These are phyloP conservation scores for Thymelicus acteon DNA, from an alignment of 2,888 invertebrate species.

Conservation along the genomic window DNA sequence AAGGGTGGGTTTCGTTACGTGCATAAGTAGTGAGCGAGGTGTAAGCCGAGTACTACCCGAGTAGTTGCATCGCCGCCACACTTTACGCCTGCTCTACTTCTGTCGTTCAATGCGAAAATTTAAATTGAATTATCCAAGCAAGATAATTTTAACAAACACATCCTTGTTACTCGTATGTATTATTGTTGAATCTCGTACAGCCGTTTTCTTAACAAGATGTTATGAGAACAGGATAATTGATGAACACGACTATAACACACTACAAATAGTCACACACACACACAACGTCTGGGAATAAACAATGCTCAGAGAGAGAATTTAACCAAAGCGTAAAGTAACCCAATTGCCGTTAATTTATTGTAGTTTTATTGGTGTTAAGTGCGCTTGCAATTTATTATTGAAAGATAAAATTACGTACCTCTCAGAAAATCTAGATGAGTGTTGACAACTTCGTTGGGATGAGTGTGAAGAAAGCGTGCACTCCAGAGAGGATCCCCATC, in stretches of 20 bases:
- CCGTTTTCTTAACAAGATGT: no score
- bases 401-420: conserved; percentile 71
- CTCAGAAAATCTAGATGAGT: conserved; percentile 93
- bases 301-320: no score
- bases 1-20: conserved; percentile 32
- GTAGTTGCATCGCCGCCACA: conserved; percentile 30
- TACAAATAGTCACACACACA: no score
- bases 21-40: conserved; percentile 35
- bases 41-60: conserved; percentile 23
- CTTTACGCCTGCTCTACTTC: conserved; percentile 32
- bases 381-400: no score
- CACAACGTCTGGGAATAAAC: no score
- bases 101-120: conserved; percentile 21
- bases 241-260: no score
- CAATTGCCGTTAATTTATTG: no score
- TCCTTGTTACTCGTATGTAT: no score
- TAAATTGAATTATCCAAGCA: conserved; percentile 11
- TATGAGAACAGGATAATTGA: no score
- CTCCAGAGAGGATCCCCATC: conserved; percentile 96
- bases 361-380: no score
- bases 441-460: conserved; percentile 91
- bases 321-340: no score
- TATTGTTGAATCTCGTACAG: no score
- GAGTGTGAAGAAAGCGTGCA: conserved; percentile 90
- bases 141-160: not conserved